A percentile compares a stretch with the other conserved stretches of the same genome.
phyloP scores from a whole-genome alignment of 1,140 invertebrate species.

The Drosophila elegans region DNA sequence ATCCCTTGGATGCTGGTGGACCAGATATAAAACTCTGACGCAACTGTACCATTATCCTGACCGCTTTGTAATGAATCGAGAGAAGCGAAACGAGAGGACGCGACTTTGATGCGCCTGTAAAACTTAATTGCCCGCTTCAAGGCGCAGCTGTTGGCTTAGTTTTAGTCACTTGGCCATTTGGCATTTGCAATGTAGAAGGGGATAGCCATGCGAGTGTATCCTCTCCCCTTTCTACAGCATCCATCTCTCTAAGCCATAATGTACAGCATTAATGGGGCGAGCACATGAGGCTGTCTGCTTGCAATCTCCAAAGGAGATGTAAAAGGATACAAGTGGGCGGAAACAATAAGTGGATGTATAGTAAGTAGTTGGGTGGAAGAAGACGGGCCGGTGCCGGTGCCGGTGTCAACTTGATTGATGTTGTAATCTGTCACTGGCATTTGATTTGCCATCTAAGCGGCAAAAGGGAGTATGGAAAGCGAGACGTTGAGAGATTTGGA shows the following conservation, averaged over 20 bases:
- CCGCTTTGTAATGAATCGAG: slow-evolving; percentile 67
- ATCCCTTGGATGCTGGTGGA: slow-evolving; percentile 9
- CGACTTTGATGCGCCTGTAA: slow-evolving; percentile 48
- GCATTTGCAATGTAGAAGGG: slow-evolving; percentile 14
- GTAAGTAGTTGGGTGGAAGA: neutral
- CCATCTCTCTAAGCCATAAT: slow-evolving; percentile 56
- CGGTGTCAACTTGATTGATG: slow-evolving; percentile 73
- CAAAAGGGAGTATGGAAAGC: neutral
- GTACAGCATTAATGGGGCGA: slow-evolving; percentile 68
- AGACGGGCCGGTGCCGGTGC: neutral
- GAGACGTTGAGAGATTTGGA: slow-evolving; percentile 39
- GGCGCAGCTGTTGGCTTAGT: slow-evolving; percentile 64
- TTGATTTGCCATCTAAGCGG: slow-evolving; percentile 61
- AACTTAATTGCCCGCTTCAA: slow-evolving; percentile 72
- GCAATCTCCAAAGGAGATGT: slow-evolving; percentile 59
- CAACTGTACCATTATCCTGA: slow-evolving; percentile 11
- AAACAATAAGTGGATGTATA: slow-evolving; percentile 30
- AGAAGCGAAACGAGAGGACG: slow-evolving; percentile 11
- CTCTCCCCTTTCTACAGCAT: neutral
- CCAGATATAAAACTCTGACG: slow-evolving; percentile 10
- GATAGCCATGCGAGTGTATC: neutral
- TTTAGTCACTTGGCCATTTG: slow-evolving; percentile 52
- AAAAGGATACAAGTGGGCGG: slow-evolving; percentile 63
- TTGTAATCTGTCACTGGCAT: slow-evolving; percentile 78
- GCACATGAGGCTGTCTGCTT: slow-evolving; percentile 51